These are phyloP conservation scores for Trichopria drosophilae DNA, from an alignment of 2,888 invertebrate genomes.

Conservation along the genomic window DNA sequence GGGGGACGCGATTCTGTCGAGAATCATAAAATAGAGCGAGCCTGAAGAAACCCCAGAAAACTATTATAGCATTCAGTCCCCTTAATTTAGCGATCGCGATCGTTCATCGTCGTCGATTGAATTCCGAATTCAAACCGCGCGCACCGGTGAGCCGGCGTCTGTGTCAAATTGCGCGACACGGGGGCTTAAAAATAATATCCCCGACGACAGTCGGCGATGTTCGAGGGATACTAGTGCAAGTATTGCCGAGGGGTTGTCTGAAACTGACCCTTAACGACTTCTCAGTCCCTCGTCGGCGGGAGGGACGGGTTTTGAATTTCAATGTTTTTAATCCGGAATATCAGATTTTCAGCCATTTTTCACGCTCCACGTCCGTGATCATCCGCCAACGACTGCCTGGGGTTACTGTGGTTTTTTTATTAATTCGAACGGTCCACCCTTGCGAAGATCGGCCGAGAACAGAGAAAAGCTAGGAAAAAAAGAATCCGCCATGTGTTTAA, in stretches of 20 bases:
- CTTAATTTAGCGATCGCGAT: conserved; percentile 44
- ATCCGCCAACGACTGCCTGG: conserved; percentile 38
- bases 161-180: conserved; percentile 40
- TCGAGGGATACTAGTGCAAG: too few species aligned
- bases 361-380: conserved; percentile 49
- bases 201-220: conserved; percentile 34
- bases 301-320: conserved; percentile 59
- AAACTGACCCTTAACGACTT: conserved; percentile 60
- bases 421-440: conserved; percentile 42
- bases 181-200: conserved; percentile 53
- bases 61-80: conserved; percentile 42
- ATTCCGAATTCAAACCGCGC: conserved; percentile 54
- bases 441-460: conserved; percentile 6
- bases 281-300: conserved; percentile 43
- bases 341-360: conserved; percentile 59
- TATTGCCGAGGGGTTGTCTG: conserved; percentile 42
- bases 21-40: too few species aligned
- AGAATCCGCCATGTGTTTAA: conserved; percentile 30
- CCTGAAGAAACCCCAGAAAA: too few species aligned
- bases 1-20: too few species aligned
- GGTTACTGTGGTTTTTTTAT: conserved; percentile 48
- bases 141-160: conserved; percentile 45
- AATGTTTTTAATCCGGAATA: conserved; percentile 60
- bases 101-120: conserved; percentile 44
- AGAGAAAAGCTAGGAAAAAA: conserved; percentile 27